Base-by-base conservation (phyloP, 2,797 vertebrate species). In the Rhodeus uyekii region DNA sequence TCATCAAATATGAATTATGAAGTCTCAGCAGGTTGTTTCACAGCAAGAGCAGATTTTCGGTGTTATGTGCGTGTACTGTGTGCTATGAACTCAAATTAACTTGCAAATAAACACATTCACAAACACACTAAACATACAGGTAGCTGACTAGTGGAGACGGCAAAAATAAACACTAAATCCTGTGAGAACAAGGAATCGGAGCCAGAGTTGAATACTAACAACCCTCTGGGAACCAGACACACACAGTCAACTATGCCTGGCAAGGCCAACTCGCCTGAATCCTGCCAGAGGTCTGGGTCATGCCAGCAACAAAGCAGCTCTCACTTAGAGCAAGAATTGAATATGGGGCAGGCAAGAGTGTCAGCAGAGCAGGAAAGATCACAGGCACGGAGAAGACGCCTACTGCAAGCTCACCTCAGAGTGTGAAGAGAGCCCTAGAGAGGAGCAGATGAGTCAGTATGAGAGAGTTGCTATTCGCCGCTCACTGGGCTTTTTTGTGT, bases 361-460 rank as follows among this genome's bases (percentile, higher is more conserved):
- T 63, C 32, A 38, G 48, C 64, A 1, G 36, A 36, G 27, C 83
- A 81, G 18, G 10, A 78, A 78, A 64, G 58, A 85, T 79, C 61
- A 78, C 8, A 12, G 32, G n/a, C 61, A 22, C 5, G 22, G 8
- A 13, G 13, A 72, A 46, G 16, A 63, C 69, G 67, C 86, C 86
- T 53, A 87, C 84, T 83, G 61, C 1, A 32, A 6, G 10, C 27
- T 84, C 80, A 71, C 55, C 42, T 67, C 80, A 46, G 42, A 42
- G 69, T 27, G 8, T 65, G 34, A 44, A 69, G 61, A 67, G 46
- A 60, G 39, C 71, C 32, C 27, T 64, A 78, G 50, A 71, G 69
- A 60, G 16, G 8, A 58, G 29, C 19, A 55, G 74, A 84, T 77
- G 85, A 87, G 80, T 87, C 80, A 84, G 75, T 81, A 36, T 58